Evolutionary conservation across 2,113 vertebrate species (phyloP).

Genomic region (Tamias sibiricus): DNA sequence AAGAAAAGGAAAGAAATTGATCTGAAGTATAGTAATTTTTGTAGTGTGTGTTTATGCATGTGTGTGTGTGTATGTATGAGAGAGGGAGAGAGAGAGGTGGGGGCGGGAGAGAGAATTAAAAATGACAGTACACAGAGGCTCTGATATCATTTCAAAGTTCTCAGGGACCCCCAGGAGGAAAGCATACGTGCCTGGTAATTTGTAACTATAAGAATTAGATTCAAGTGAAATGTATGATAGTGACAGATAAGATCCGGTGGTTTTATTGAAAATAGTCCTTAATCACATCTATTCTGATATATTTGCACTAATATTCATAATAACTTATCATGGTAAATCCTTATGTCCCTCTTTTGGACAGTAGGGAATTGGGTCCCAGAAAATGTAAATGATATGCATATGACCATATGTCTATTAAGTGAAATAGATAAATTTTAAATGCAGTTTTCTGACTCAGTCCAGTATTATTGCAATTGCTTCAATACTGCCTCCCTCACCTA

Average conservation of each 20-base stretch:
- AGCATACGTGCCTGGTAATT: neutral
- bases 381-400: neutral
- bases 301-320: too few species aligned
- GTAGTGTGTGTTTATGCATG: neutral
- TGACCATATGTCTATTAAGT: neutral
- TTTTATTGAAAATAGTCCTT: constrained; percentile 13
- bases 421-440: neutral
- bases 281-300: neutral
- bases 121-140: neutral
- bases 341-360: neutral
- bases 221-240: neutral
- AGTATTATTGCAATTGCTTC: neutral
- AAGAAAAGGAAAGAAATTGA: constrained; percentile 5
- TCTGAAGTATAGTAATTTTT: neutral
- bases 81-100: too few species aligned
- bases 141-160: neutral
- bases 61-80: too few species aligned
- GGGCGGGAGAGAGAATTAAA: too few species aligned
- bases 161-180: neutral
- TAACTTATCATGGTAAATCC: neutral
- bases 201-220: neutral
- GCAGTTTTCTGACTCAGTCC: neutral
- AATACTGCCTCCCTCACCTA: neutral
- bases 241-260: neutral
- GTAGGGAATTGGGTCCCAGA: neutral